Conservation (phyloP, 2,888 invertebrate genomes). For the Eupithecia tripunctaria region DNA sequence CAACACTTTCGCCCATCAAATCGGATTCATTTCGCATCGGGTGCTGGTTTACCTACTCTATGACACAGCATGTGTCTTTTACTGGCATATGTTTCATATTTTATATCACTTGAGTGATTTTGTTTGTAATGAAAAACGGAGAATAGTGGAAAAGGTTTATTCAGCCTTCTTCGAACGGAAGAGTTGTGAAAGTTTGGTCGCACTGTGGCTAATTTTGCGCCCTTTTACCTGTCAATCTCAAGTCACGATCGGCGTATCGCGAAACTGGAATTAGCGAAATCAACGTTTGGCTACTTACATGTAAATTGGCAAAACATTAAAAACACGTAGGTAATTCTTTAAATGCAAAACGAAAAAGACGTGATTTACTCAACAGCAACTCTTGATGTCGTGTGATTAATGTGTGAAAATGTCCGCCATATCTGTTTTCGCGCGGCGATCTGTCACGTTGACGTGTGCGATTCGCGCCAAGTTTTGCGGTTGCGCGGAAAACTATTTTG, state of each 20-base stretch:
- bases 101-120: constrained; percentile 12
- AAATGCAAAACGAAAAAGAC: constrained; percentile 58
- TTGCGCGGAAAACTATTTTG: constrained; percentile 41
- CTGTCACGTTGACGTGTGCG: constrained; percentile 63
- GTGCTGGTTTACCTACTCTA: constrained; percentile 32
- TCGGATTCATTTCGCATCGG: constrained; percentile 62
- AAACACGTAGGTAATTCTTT: constrained; percentile 29
- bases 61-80: constrained; percentile 69
- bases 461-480: constrained; percentile 54
- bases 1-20: constrained; percentile 77
- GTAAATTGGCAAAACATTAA: constrained; percentile 54
- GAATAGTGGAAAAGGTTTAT: background rate
- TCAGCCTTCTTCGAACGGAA: constrained; percentile 43
- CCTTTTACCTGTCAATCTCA: constrained; percentile 82
- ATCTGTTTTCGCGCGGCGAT: constrained; percentile 69
- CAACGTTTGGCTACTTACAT: constrained; percentile 50
- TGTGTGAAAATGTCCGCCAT: constrained; percentile 60
- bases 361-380: constrained; percentile 62
- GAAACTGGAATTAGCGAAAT: constrained; percentile 65
- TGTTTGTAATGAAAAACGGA: constrained; percentile 46
- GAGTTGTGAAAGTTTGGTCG: constrained; percentile 49
- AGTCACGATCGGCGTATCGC: constrained; percentile 65
- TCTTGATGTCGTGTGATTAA: constrained; percentile 53
- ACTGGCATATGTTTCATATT: constrained; percentile 23
- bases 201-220: constrained; percentile 75